Percentiles rank a stretch among this genome's conserved stretches.
Evolutionary conservation across 2,797 vertebrate genomes (phyloP).

Genomic region (Chloroceryle inda): DNA sequence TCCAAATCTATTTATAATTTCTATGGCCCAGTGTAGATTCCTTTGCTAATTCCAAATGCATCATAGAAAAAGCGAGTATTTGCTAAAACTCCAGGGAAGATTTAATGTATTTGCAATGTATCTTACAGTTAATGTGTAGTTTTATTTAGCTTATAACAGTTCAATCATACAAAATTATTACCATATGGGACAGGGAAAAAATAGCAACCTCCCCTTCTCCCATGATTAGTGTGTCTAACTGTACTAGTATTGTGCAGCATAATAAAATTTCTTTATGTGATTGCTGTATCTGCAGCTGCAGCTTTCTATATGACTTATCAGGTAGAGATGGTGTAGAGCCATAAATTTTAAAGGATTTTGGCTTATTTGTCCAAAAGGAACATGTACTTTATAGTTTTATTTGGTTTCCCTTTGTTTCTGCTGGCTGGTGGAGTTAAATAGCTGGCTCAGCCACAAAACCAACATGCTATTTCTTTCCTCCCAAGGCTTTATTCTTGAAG

Average conservation of each 20-base stretch:
- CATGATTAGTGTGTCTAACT: constrained; percentile 14
- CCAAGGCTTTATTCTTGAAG: constrained; percentile 43
- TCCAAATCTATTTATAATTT: constrained; percentile 71
- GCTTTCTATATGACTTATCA: background rate
- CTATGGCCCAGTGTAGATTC: constrained; percentile 44
- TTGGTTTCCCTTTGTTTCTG: constrained; percentile 63
- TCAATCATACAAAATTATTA: constrained; percentile 68
- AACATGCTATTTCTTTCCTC: background rate
- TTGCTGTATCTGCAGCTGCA: background rate
- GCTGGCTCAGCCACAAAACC: constrained; percentile 64
- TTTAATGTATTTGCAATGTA: constrained; percentile 62
- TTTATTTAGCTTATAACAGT: constrained; percentile 58
- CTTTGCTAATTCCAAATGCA: constrained; percentile 54
- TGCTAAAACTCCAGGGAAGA: constrained; percentile 60
- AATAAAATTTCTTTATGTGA: constrained; percentile 21
- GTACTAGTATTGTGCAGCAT: background rate
- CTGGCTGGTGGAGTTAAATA: constrained; percentile 45
- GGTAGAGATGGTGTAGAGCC: background rate
- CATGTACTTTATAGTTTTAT: background rate
- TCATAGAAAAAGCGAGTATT: constrained; percentile 42
- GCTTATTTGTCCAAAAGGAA: constrained; percentile 22
- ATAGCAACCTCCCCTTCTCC: constrained; percentile 38
- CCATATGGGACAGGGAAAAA: constrained; percentile 57
- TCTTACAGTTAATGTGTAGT: constrained; percentile 44
- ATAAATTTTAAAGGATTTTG: constrained; percentile 41